phyloP scores from a whole-genome alignment of 2,113 vertebrate genomes.

The Halcyon senegalensis region DNA sequence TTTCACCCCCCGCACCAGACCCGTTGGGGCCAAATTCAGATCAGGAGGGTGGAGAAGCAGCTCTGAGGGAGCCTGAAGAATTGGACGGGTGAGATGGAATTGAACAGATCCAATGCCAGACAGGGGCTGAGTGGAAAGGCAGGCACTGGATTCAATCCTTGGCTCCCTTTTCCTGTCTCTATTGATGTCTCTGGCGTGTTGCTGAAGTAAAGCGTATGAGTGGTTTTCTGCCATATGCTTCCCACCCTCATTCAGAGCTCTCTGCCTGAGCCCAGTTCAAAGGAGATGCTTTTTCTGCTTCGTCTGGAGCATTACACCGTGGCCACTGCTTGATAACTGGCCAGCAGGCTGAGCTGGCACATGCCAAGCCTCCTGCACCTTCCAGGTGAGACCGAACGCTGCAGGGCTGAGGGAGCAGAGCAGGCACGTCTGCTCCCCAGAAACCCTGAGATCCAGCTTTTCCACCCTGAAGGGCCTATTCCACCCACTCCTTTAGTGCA shows the following conservation, averaged over 20 bases:
- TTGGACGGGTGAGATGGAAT: background rate
- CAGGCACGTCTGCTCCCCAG: accelerated
- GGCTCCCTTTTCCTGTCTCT: background rate
- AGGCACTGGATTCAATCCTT: background rate
- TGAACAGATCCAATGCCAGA: background rate
- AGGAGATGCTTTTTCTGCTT: background rate
- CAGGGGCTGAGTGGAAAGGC: background rate
- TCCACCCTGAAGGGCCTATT: background rate
- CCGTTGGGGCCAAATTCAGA: background rate
- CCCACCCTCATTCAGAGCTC: background rate
- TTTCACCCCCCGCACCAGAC: background rate
- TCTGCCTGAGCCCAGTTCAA: background rate
- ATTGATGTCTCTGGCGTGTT: background rate
- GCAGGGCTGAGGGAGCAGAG: accelerated
- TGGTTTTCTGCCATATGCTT: background rate
- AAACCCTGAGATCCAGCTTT: background rate
- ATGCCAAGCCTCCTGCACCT: background rate
- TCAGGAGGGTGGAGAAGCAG: background rate
- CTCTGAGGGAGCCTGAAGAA: background rate
- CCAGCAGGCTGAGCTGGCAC: background rate
- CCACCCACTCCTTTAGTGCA: background rate
- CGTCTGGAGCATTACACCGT: background rate
- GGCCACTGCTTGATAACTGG: background rate
- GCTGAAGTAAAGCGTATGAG: background rate
- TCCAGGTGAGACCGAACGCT: background rate